These are phyloP conservation scores for Drosophila bifasciata DNA, from an alignment of 1,140 invertebrate genomes.

Conservation along the genomic window DNA sequence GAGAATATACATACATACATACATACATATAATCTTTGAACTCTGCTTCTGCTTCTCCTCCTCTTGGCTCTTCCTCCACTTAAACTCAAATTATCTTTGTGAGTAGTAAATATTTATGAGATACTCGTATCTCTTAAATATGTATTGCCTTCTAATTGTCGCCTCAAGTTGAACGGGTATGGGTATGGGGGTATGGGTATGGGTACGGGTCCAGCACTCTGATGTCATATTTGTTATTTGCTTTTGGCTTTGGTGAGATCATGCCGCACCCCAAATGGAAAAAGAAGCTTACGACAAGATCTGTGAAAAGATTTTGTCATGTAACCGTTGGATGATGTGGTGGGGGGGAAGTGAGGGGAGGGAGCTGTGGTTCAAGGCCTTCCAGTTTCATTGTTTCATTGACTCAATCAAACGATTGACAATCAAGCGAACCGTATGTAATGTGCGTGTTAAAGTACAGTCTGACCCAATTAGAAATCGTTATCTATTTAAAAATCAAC, in stretches of 20 bases:
- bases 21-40: too few relatives aligned
- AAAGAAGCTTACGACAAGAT: conserved; percentile 23
- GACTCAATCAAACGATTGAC: conserved; percentile 38
- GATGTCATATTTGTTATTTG: conserved; percentile 60
- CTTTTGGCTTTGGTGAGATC: conserved; percentile 43
- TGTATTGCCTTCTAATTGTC: conserved; percentile 56
- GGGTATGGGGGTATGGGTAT: conserved; percentile 1
- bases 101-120: conserved; percentile 69
- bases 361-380: conserved; percentile 25
- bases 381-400: conserved; percentile 8
- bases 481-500: conserved; percentile 37
- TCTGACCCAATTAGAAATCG: conserved; percentile 52
- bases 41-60: neutral
- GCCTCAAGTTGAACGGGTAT: conserved; percentile 67
- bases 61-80: conserved; percentile 30
- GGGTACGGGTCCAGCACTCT: conserved; percentile 41
- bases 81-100: conserved; percentile 50
- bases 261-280: conserved; percentile 37
- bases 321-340: conserved; percentile 11
- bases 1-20: too few relatives aligned
- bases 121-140: conserved; percentile 31
- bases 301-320: conserved; percentile 31
- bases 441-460: conserved; percentile 40
- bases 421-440: conserved; percentile 17
- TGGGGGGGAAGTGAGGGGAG: neutral